Conservation (phyloP, 1,140 invertebrate species). For the Drosophila tristis region DNA sequence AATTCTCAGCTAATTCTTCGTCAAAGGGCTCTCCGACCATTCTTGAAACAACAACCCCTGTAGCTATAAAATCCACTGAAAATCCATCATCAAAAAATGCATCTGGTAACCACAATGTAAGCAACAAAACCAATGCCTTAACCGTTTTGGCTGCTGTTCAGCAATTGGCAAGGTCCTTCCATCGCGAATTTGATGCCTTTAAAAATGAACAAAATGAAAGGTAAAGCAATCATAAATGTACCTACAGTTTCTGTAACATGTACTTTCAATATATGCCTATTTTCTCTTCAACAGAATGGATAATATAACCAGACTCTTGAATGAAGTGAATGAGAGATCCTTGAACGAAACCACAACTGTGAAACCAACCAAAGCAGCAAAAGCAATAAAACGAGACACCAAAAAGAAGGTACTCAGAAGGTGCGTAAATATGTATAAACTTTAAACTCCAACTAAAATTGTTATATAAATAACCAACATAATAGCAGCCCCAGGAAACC, state of each 20-base stretch:
- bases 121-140: not conserved
- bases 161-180: not conserved
- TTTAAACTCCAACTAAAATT: too few relatives aligned
- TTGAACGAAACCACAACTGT: not conserved
- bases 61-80: not conserved
- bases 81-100: not conserved
- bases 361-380: not conserved
- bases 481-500: too few relatives aligned
- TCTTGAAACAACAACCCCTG: too few relatives aligned
- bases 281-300: constrained; percentile 1
- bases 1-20: too few relatives aligned
- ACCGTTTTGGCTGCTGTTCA: not conserved
- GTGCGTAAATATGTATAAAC: too few relatives aligned
- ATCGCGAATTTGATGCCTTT: not conserved
- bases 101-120: not conserved
- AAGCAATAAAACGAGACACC: too few relatives aligned
- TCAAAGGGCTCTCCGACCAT: too few relatives aligned
- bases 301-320: not conserved
- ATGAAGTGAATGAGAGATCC: not conserved
- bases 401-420: too few relatives aligned
- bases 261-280: not conserved
- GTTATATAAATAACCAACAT: too few relatives aligned
- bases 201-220: constrained; percentile 1
- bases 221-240: not conserved
- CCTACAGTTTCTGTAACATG: not conserved